Conservation (phyloP, 2,797 vertebrate genomes). For the Cheirogaleus major region DNA sequence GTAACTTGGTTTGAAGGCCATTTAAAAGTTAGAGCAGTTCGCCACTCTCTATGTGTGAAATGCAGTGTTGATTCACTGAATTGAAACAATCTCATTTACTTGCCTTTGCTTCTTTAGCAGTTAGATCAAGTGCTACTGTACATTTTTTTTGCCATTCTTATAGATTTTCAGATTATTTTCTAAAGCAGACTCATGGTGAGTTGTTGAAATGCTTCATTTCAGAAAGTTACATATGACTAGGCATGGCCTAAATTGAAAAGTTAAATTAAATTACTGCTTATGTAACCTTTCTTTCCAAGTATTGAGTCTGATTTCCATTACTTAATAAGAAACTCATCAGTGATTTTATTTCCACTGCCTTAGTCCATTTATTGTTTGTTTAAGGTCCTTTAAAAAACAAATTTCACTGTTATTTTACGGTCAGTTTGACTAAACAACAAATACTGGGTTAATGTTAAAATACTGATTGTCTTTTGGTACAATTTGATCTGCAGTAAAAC, state of each 20-base stretch:
- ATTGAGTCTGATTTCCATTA: constrained; percentile 57
- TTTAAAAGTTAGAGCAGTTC: background rate
- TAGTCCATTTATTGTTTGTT: constrained; percentile 52
- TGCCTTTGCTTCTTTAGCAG: constrained; percentile 36
- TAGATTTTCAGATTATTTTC: constrained; percentile 69
- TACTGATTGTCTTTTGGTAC: constrained; percentile 30
- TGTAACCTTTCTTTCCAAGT: constrained; percentile 63
- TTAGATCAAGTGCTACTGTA: background rate
- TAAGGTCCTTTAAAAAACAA: constrained; percentile 30
- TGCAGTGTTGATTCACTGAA: background rate
- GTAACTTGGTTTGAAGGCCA: background rate
- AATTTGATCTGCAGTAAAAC: constrained; percentile 4
- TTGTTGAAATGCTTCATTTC: constrained; percentile 71
- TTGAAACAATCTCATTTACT: constrained; percentile 36
- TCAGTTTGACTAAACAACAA: constrained; percentile 27
- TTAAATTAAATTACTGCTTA: constrained; percentile 70
- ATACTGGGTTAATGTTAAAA: constrained; percentile 27
- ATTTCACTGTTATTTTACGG: background rate
- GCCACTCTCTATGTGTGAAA: background rate
- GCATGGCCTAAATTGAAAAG: constrained; percentile 64
- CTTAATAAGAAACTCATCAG: constrained; percentile 46
- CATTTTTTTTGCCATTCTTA: background rate
- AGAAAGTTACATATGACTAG: constrained; percentile 56
- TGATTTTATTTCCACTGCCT: constrained; percentile 52
- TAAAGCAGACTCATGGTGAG: constrained; percentile 40